Evolutionary conservation across 1,140 invertebrate species (phyloP).

Genomic region (Drosophila parabipectinata): DNA sequence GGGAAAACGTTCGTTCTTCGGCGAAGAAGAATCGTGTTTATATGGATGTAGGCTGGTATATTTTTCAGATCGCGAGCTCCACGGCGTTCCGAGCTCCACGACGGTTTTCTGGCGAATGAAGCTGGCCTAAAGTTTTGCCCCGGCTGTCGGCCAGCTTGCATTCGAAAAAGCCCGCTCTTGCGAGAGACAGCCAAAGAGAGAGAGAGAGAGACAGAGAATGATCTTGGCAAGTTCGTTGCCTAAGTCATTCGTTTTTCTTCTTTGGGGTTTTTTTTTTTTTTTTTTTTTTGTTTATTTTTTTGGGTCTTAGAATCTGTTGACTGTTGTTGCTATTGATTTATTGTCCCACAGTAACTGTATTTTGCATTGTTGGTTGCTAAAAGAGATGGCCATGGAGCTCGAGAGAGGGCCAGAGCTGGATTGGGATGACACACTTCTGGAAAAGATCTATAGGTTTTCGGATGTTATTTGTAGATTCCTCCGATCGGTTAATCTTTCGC

Average conservation of each 20-base stretch:
- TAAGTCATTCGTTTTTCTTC: conserved; percentile 45
- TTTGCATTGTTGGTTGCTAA: conserved; percentile 62
- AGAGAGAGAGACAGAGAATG: conserved; percentile 5
- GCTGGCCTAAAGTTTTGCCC: conserved; percentile 50
- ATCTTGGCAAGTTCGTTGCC: conserved; percentile 40
- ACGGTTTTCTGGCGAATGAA: conserved; percentile 68
- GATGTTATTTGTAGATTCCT: conserved; percentile 14
- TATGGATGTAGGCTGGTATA: neutral
- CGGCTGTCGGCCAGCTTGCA: conserved; percentile 40
- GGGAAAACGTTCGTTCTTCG: conserved; percentile 76
- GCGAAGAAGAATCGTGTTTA: conserved; percentile 61
- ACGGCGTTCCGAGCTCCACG: conserved; percentile 47
- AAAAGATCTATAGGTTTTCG: conserved; percentile 20
- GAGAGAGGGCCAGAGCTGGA: conserved; percentile 9
- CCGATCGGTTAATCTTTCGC: conserved; percentile 13
- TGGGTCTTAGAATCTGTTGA: conserved; percentile 49
- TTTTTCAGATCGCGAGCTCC: conserved; percentile 27
- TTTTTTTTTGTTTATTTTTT: conserved; percentile 8
- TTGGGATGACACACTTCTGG: conserved; percentile 57
- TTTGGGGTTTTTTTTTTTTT: conserved; percentile 5
- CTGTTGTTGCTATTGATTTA: conserved; percentile 64
- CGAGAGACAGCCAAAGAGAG: conserved; percentile 1
- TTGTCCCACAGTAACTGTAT: conserved; percentile 74
- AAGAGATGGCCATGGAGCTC: conserved; percentile 5
- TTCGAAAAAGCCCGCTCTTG: conserved; percentile 55